Conservation (phyloP, 1,140 invertebrate species). For the Dreissena polymorpha region DNA sequence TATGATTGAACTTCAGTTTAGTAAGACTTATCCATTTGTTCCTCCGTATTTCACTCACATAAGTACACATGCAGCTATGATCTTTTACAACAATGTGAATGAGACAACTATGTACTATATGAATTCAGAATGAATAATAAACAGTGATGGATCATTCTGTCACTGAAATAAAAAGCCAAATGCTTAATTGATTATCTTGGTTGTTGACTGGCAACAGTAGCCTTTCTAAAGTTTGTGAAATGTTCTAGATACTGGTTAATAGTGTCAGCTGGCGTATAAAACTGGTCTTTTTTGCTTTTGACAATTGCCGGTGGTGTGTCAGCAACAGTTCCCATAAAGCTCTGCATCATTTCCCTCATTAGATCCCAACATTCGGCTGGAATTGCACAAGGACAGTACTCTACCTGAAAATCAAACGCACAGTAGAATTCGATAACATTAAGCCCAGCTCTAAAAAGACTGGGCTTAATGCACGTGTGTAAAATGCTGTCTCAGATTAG, state of each 20-base stretch:
- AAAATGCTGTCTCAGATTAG: too few species aligned
- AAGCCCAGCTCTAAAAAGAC: neutral
- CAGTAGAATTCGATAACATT: slow-evolving; percentile 14
- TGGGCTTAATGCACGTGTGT: too few species aligned
- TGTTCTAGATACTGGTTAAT: slow-evolving; percentile 97
- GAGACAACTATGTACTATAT: too few species aligned
- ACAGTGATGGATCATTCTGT: too few species aligned
- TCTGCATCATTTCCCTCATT: slow-evolving; percentile 94
- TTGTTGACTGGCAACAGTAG: slow-evolving; percentile 57
- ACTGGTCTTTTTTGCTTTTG: slow-evolving; percentile 89
- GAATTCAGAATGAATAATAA: too few species aligned
- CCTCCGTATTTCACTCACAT: too few species aligned
- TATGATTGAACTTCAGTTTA: too few species aligned
- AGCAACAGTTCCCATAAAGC: slow-evolving; percentile 91
- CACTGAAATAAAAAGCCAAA: too few species aligned
- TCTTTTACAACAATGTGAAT: too few species aligned
- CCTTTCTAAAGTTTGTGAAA: slow-evolving; percentile 93
- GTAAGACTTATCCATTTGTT: too few species aligned
- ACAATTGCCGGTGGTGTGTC: slow-evolving; percentile 77
- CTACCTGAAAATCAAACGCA: slow-evolving; percentile 87
- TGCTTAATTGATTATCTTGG: neutral
- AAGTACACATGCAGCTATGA: too few species aligned
- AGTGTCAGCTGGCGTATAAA: slow-evolving; percentile 90
- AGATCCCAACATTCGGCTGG: slow-evolving; percentile 94
- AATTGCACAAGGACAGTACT: slow-evolving; percentile 94